Base-by-base conservation (phyloP, 2,113 vertebrate genomes). In the Myiagra hebetior region DNA sequence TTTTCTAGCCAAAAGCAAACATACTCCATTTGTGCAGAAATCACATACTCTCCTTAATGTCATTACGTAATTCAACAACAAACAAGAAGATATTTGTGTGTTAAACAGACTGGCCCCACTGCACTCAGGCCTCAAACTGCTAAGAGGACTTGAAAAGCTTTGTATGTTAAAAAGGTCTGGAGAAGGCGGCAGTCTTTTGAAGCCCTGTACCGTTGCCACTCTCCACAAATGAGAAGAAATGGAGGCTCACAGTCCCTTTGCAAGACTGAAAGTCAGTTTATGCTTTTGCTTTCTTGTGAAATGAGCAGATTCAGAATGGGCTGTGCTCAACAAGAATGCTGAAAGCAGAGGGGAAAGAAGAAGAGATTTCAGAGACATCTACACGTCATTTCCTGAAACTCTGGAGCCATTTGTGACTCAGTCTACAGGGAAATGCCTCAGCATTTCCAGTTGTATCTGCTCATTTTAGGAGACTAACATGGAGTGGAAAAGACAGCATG, bases 1-100 rank as follows among this genome's bases (percentile, higher is more conserved):
- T 87, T 62, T 88, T 76, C 67, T 67, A 80, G 75, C 46, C 74
- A 77, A 92, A 79, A 91, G 59, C 46, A 76, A 93, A 83, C 30
- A 44, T 39, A 42, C 8, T 64, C 9, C 9, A 47, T 78, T 89
- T 73, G 49, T 52, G 39, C 47, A 87, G 59, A 94, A 77, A 80
- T 55, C 41, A 65, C 57, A 70, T 10, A 41, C 19, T 57, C 27
- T 88, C 74, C 30, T 27, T 82, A 67, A 67, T 5, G 4, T 60
- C 47, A 77, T 53, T 63, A 90, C 0, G 0, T 62, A 82, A 70
- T 46, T 87, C 37, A 62, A 33, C 26, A 91, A 77, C 24, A 82
- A 65, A 81, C 37, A 80, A 70, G 27, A 76, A 42, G 19, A 13
- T 60, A 83, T n/a, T 35, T 90, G 35, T 77, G 20, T 73, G 50